phyloP scores from a whole-genome alignment of 2,888 invertebrate genomes.

The Drosophila parthenogenetica region DNA sequence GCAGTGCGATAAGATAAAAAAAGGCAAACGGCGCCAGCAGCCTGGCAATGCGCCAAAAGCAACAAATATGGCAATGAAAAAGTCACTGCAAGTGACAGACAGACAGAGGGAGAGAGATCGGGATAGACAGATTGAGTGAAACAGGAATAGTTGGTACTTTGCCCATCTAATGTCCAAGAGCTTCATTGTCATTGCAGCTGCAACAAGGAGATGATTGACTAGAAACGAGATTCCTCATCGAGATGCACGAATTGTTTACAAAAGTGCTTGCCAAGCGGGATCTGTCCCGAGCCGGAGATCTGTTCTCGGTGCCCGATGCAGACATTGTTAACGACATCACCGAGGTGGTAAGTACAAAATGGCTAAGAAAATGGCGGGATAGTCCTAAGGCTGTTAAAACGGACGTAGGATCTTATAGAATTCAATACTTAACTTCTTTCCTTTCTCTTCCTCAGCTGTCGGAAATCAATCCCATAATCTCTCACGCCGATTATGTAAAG shows the following conservation, averaged over 20 bases:
- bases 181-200: conserved; percentile 47
- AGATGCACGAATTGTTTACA: conserved; percentile 96
- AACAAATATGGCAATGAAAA: conserved; percentile 67
- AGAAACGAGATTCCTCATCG: conserved; percentile 67
- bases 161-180: conserved; percentile 24
- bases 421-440: neutral
- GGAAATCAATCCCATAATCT: conserved; percentile 92
- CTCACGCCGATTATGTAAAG: conserved; percentile 92
- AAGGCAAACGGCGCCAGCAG: conserved; percentile 62
- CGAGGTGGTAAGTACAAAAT: conserved; percentile 89
- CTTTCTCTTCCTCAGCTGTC: conserved; percentile 86
- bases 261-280: conserved; percentile 96
- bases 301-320: conserved; percentile 94
- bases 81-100: conserved; percentile 10
- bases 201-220: conserved; percentile 58
- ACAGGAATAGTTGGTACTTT: neutral
- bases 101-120: neutral
- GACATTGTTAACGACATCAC: conserved; percentile 94
- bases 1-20: conserved; percentile 71
- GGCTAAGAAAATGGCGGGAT: too few species aligned
- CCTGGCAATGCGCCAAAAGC: conserved; percentile 69
- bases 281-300: conserved; percentile 95
- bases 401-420: too few species aligned
- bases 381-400: too few species aligned
- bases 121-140: neutral